Evolutionary conservation across 1,140 invertebrate species (phyloP), one percentile per base, ranked within the genome.

Genomic region (Brachionus angularis): DNA sequence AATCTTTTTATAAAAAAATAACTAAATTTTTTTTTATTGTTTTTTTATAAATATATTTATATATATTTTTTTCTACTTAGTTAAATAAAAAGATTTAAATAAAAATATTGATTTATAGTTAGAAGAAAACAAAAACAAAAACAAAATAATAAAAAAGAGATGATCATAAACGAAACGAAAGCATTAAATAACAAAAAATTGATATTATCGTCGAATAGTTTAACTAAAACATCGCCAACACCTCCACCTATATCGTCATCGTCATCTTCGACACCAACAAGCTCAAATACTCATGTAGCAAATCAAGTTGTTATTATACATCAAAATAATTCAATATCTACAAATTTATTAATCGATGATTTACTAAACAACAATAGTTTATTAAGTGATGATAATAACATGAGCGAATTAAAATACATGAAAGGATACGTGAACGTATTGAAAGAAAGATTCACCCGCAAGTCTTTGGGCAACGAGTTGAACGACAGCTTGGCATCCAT

Each of bases 331-430:
- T 39, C 33, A 1, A 58, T n/a, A n/a, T n/a, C n/a, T n/a, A n/a
- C n/a, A n/a, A n/a, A 39, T 58, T n/a, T 58, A 23, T n/a, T 42
- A 58, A 58, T 58, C 33, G 53, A 58, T 58, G 53, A 58, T 36
- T 39, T 58, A 36, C 39, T 58, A 21, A 58, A 58, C 27, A 58
- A 58, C 27, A 58, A 58, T 27, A 58, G 33, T 23, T 58, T 58
- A 36, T 21, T 58, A 36, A 8, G 39, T 39, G 39, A 58, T 58
- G 53, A 34, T 58, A 58, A 58, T 36, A 25, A 58, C 14, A 58
- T 58, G 53, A 58, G 53, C 31, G 62, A 67, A 16, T 47, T 67
- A 31, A 67, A 67, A 67, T 67, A 67, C 23, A 67, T 67, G 62
- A 67, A 67, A 16, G 62, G 62, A 39, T 67, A 67, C 27, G 62